Percentiles rank a stretch among this genome's conserved stretches.
Conservation (phyloP, 2,888 invertebrate genomes). For the Sylvicola cinctus region DNA sequence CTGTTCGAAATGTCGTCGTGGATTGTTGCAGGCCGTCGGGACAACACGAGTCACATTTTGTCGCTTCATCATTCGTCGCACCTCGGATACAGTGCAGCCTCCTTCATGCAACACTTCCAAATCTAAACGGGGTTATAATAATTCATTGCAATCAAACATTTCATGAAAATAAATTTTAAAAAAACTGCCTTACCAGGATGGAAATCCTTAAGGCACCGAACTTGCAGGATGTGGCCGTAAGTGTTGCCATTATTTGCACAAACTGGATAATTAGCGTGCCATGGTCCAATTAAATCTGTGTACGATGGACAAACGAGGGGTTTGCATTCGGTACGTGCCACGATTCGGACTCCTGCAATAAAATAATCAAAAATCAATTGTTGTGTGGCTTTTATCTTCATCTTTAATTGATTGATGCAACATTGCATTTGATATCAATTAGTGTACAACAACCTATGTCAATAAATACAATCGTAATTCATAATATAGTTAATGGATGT, state of each 20-base stretch:
- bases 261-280: constrained; percentile 8
- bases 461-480: too few relatives aligned
- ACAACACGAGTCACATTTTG: constrained; percentile 2
- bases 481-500: too few relatives aligned
- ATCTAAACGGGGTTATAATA: constrained; percentile 8
- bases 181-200: constrained; percentile 9
- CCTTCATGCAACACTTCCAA: constrained; percentile 13
- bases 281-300: constrained; percentile 7
- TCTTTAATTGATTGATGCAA: too few relatives aligned
- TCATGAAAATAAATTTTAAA: neutral
- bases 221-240: constrained; percentile 13
- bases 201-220: constrained; percentile 13
- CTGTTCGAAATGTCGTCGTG: constrained; percentile 13
- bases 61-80: constrained; percentile 8
- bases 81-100: constrained; percentile 13
- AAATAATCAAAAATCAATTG: too few relatives aligned
- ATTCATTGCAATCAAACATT: neutral
- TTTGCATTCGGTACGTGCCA: constrained; percentile 6
- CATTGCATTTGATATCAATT: too few relatives aligned
- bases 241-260: constrained; percentile 16
- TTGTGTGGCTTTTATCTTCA: too few relatives aligned
- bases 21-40: constrained; percentile 10
- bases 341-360: constrained; percentile 4
- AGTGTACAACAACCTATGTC: too few relatives aligned
- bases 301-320: constrained; percentile 7